These are phyloP conservation scores for Apis laboriosa DNA, from an alignment of 1,140 invertebrate genomes.

Conservation along the genomic window DNA sequence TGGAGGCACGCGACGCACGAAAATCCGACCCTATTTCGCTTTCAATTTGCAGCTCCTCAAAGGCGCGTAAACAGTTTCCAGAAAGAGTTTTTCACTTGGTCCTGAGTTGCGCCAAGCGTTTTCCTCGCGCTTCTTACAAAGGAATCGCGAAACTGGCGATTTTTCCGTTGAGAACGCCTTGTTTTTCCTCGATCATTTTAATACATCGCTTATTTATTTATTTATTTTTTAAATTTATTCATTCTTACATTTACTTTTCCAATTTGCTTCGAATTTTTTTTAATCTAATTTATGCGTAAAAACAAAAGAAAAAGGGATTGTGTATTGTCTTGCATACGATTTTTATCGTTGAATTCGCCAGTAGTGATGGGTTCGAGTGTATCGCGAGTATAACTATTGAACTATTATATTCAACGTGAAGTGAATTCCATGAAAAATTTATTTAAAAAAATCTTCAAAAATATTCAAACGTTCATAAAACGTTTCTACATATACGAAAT, in stretches of 20 bases:
- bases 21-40: conserved; percentile 27
- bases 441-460: too few species aligned
- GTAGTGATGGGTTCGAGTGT: too few species aligned
- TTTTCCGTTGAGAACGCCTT: not conserved
- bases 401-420: too few species aligned
- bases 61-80: conserved; percentile 39
- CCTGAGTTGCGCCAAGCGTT: not conserved
- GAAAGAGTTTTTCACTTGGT: not conserved
- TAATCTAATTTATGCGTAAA: too few species aligned
- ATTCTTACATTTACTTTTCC: not conserved
- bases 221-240: not conserved
- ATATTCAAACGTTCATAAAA: too few species aligned
- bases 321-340: too few species aligned
- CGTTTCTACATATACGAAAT: too few species aligned
- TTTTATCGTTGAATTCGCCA: too few species aligned
- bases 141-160: not conserved
- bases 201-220: not conserved
- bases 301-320: too few species aligned
- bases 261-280: too few species aligned
- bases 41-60: conserved; percentile 46
- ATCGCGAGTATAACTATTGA: too few species aligned
- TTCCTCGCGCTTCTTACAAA: not conserved
- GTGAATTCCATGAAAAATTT: too few species aligned
- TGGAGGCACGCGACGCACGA: conserved; percentile 17
- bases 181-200: not conserved